Evolutionary conservation across 2,113 vertebrate genomes (phyloP), one percentile per base, ranked within the genome.

Genomic region (Micronycteris hirsuta): DNA sequence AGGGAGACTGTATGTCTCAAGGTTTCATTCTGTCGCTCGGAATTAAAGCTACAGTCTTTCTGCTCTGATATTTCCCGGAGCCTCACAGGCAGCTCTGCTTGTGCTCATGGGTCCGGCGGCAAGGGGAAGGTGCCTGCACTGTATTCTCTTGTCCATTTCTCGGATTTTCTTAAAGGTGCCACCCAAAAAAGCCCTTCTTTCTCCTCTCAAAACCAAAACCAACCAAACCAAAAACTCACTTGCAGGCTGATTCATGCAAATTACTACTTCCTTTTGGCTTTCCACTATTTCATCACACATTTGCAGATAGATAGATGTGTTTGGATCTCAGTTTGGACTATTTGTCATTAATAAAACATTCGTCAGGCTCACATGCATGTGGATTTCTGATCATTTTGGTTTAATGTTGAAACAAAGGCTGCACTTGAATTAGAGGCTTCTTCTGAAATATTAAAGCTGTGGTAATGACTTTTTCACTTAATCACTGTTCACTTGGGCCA

Each of bases 401-500:
- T 92, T 92, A 77, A 41, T 47, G 16, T 91, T 43, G 7, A 67
- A 93, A 83, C 63, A 95, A 74, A 91, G 65, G 2, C 76, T 92
- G 26, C 26, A 43, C 67, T 85, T 61, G 63, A 89, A 76, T 82
- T 74, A 71, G 70, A 89, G 70, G 33, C 24, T 81, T 80, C 38
- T 58, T 87, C 70, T 93, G 56, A 95, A 96, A 82, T 88, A 93
- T 31, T 88, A 91, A 96, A 89, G 13, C 52, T 61, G 22, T 84
- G 73, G 96, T 91, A 91, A 89, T 91, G 71, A 91, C n/a, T 88
- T 94, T 94, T 96, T 92, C 38, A 84, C 24, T 84, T 94, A 92
- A 83, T 90, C 20, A 85, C 36, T 91, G 84, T 96, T 85, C 56
- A 43, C 26, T 5, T 4, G 33, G 47, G 71, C 67, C 43, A 68